Evolutionary conservation across 2,888 invertebrate genomes (phyloP), one percentile per base, ranked within the genome.

Genomic region (Tolmerus cingulatus): DNA sequence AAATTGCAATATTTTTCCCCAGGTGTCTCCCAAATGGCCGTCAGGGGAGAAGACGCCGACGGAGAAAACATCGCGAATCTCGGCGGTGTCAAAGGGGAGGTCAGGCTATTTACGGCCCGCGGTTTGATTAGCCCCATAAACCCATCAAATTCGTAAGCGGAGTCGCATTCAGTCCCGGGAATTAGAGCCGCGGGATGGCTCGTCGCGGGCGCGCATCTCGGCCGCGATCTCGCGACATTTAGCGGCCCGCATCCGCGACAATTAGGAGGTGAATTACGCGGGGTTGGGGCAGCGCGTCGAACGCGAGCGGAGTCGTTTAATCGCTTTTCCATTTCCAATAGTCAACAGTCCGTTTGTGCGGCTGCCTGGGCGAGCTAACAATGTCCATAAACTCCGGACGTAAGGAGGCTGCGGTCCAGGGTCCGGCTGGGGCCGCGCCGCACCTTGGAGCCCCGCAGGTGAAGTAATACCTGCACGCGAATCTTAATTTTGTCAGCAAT

Each of bases 401-500:
- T 85, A 85, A 74, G 46, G 46, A 85, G 74, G 12, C 23, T 16
- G 74, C 19, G 74, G 14, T 43, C 14, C 37, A 27, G 8, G n/a
- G 74, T 34, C 85, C 23, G 30, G 9, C 23, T 16, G 74, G 43
- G 27, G 27, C 85, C 46, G 19, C 12, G 66, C 34, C 85, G 30
- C 46, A 57, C 57, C 82, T 82, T 82, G 57, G 14, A 3, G 19
- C 37, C 82, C 57, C 66, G 30, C 82, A 82, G 82, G 82, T 82
- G 82, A 82, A 82, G 82, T 82, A 82, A 82, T 82, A 85, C 74
- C 74, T 74, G 85, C 85, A 74, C 84, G 46, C 27, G 85, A 74
- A 74, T 74, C 74, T 85, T 85, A 74, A 57, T 86, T 77, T 86
- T 86, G 86, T 87, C 74, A 79, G 87, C 74, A 74, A 87, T 87